Base-by-base conservation (phyloP, 2,113 vertebrate species). In the Sterrhoptilus dennistouni region DNA sequence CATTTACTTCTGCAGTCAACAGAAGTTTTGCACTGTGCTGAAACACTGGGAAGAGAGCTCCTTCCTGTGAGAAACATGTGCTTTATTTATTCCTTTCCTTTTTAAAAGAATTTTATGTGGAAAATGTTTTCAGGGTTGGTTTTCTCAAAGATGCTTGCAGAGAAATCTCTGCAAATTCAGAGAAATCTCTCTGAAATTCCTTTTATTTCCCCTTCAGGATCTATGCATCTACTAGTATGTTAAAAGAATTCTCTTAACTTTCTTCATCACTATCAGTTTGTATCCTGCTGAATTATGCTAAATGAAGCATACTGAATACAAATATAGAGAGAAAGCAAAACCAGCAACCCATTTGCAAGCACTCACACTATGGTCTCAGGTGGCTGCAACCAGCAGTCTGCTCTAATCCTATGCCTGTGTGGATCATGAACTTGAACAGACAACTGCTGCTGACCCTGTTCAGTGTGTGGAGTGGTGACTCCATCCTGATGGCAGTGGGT, bases 371-470 rank as follows among this genome's bases (percentile, higher is more conserved):
- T 1, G 4, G 50, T 57, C 75, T 89, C 33, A n/a, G 61, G 64
- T 93, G 52, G 45, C 78, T 93, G 52, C 50, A 28, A n/a, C 35
- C 35, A 90, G 47, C 71, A 83, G 40, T 77, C 54, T 91, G 38
- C 47, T 63, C 63, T 94, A 87, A 87, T 79, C 68, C 29, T 27
- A 9, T 86, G 93, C 59, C 75, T 90, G 13, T 44, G 50, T 50
- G 63, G 87, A 74, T 93, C 87, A 36, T 69, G 89, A 65, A 90
- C 74, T 86, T 22, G 45, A 54, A 23, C n/a, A 94, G 75, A 91
- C 93, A 97, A 93, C 94, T 96, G 95, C 71, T 91, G 8, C 59
- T 87, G 71, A 91, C 72, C 24, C 59, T 23, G 42, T 56, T 95
- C 24, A 40, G 50, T 52, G 36, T 52, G n/a, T 54, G 75, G 23